Percentiles rank a stretch among this genome's conserved stretches.
These are phyloP conservation scores for Halcyon leucocephala DNA, from an alignment of 2,797 vertebrate species.

Conservation along the genomic window DNA sequence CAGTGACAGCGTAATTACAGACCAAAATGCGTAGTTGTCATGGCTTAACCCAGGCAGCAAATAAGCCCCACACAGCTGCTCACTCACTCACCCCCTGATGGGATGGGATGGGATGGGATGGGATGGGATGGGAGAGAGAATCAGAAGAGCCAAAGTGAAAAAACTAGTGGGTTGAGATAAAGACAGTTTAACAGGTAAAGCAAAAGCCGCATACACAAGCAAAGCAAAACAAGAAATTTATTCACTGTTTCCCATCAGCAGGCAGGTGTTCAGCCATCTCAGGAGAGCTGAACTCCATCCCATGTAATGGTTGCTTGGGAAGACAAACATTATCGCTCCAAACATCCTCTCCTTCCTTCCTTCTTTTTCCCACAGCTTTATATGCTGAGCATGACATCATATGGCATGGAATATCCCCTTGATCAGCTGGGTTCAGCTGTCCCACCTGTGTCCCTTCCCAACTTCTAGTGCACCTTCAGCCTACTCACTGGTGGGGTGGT, in stretches of 20 bases:
- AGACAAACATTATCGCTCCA: not conserved
- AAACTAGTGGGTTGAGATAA: not conserved
- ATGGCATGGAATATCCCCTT: not conserved
- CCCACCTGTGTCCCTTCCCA: not conserved
- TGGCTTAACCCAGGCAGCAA: not conserved
- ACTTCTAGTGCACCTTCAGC: not conserved
- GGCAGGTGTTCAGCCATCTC: not conserved
- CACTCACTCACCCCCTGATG: not conserved
- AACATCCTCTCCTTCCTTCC: not conserved
- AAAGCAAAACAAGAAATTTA: not conserved
- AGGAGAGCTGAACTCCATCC: not conserved
- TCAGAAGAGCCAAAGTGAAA: not conserved
- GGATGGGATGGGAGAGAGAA: not conserved
- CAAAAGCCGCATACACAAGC: not conserved
- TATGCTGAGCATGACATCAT: not conserved
- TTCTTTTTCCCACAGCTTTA: not conserved
- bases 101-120: too few relatives aligned
- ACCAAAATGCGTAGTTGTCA: not conserved
- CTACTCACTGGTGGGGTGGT: not conserved
- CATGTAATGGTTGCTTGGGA: not conserved
- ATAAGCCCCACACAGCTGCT: not conserved
- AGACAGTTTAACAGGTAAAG: not conserved
- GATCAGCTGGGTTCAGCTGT: not conserved
- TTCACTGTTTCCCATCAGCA: not conserved
- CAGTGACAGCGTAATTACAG: not conserved